Evolutionary conservation across 2,113 vertebrate species (phyloP), one percentile per base, ranked within the genome.

Genomic region (Heliornis fulica): DNA sequence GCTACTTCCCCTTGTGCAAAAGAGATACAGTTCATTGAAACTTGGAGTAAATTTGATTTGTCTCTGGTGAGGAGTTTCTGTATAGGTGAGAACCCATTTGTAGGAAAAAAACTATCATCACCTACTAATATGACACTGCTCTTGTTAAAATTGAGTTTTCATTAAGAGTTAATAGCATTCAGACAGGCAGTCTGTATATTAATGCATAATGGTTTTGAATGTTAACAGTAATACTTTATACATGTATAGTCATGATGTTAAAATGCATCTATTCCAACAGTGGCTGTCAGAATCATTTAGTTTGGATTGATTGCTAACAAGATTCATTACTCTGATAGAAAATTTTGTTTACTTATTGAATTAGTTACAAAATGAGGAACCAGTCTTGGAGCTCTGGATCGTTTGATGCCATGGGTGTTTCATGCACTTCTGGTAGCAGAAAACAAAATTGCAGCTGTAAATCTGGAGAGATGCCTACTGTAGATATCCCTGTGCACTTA

Each of bases 81-180:
- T 64, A 41, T 57, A 48, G 28, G 3, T 76, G 8, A 66, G 48
- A 87, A 69, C 78, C 43, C 16, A 29, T 75, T 92, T 61, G 46
- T 41, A 61, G 78, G 5, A 3, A 5, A 45, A 74, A 40, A 60
- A 7, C 53, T 65, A 6, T 89, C 31, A 53, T 82, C 40, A 16
- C n/a, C 75, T 87, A 59, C 43, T 36, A 8, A 40, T 71, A 7
- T 81, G 75, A 26, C 21, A 53, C 50, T 48, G 10, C 28, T 91
- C 54, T 54, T 76, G 70, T 96, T 94, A 77, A 78, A 93, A 91
- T 69, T 87, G 63, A 36, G 63, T 85, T 94, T 96, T 85, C 57
- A 53, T 91, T 83, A 94, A 54, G 82, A 85, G 22, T 85, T 95
- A 85, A n/a, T 63, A 79, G 57, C 25, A 25, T 69, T 85, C 87